A percentile compares a stretch with the other conserved stretches of the same genome.
These are phyloP conservation scores for Macrotrachela quadricornifera DNA, from an alignment of 1,140 invertebrate species.

Conservation along the genomic window DNA sequence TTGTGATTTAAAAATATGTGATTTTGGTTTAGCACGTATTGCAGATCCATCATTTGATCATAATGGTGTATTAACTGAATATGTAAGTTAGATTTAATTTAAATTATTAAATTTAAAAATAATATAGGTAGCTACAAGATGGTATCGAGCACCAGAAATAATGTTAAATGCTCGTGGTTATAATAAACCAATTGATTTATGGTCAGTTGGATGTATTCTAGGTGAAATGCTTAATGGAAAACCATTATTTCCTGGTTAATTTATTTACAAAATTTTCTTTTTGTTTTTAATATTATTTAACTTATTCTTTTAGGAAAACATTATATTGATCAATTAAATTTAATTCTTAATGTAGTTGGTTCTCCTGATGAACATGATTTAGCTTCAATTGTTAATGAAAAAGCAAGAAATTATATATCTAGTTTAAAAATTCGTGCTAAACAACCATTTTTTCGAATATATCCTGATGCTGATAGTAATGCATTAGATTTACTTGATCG, in stretches of 20 bases:
- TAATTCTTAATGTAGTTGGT: conserved; percentile 84
- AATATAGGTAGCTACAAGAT: conserved; percentile 80
- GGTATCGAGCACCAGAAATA: conserved; percentile 74
- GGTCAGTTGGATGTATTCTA: conserved; percentile 81
- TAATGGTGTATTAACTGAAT: conserved; percentile 94
- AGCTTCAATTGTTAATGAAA: conserved; percentile 15
- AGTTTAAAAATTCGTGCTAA: conserved; percentile 89
- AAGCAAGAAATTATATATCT: conserved; percentile 89
- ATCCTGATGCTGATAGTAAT: not conserved
- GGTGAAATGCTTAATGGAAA: conserved; percentile 74
- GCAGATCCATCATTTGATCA: conserved; percentile 98
- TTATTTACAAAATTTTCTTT: conserved; percentile 41
- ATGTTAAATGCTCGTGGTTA: conserved; percentile 53
- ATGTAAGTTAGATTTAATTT: conserved; percentile 23
- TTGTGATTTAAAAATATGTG: conserved; percentile 95
- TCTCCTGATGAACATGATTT: conserved; percentile 42
- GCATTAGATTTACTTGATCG: conserved; percentile 88
- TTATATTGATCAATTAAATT: conserved; percentile 88
- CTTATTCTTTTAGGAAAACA: not conserved
- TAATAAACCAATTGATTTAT: not conserved
- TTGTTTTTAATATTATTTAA: not conserved
- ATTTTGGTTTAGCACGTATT: conserved; percentile 85
- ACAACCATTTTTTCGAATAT: conserved; percentile 46
- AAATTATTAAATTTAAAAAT: no score
- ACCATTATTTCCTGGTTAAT: conserved; percentile 74